A percentile compares a stretch with the other conserved stretches of the same genome.
Evolutionary conservation across 2,888 invertebrate genomes (phyloP).

Genomic region (Chouioia cunea): DNA sequence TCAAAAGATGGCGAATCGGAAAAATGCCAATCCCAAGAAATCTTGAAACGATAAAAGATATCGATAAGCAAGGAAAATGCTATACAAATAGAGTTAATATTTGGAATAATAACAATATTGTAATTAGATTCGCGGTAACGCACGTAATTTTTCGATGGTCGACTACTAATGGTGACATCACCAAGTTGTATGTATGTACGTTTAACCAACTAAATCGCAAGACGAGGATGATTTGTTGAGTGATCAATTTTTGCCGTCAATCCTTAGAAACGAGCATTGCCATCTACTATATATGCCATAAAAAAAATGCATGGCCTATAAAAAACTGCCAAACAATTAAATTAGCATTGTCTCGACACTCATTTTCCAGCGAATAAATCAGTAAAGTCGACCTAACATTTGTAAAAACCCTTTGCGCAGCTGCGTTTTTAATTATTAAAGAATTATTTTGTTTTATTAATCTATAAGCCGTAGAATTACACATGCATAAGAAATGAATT

Average conservation of each 20-base stretch:
- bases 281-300: neutral
- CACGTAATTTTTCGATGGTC: too few relatives aligned
- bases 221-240: neutral
- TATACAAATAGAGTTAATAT: too few relatives aligned
- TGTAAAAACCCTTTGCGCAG: too few relatives aligned
- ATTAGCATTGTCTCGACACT: constrained; percentile 20
- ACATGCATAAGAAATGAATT: too few relatives aligned
- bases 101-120: too few relatives aligned
- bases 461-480: too few relatives aligned
- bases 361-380: constrained; percentile 25
- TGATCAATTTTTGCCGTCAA: constrained; percentile 12
- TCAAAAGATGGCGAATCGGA: too few relatives aligned
- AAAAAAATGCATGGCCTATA: constrained; percentile 24
- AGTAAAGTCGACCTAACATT: neutral
- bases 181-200: neutral
- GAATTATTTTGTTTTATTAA: neutral
- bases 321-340: constrained; percentile 17
- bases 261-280: constrained; percentile 1
- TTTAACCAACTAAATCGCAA: neutral
- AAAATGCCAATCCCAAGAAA: too few relatives aligned
- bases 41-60: too few relatives aligned
- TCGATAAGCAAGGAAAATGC: too few relatives aligned
- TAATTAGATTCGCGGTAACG: too few relatives aligned
- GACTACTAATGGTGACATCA: too few relatives aligned
- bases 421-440: neutral